Evolutionary conservation across 2,797 vertebrate genomes (phyloP).

Genomic region (Chloroceryle amazona): DNA sequence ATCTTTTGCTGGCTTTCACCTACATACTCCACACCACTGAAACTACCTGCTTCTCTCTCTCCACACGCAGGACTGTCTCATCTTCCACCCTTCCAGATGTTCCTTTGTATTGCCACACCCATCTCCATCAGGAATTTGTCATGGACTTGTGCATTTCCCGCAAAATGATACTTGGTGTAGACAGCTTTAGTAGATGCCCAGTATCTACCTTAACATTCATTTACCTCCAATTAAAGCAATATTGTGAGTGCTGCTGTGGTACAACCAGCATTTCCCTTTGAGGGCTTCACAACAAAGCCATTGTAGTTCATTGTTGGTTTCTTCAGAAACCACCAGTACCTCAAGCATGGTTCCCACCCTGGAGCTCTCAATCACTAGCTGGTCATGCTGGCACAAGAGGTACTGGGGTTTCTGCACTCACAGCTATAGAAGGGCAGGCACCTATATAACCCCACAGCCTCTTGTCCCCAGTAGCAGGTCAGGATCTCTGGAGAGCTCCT

Average conservation of each 20-base stretch:
- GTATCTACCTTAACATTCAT: background rate
- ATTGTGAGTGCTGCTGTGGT: background rate
- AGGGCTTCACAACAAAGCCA: background rate
- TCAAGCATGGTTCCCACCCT: background rate
- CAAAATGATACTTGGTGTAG: background rate
- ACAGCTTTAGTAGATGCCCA: background rate
- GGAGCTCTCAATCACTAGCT: background rate
- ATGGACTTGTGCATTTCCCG: background rate
- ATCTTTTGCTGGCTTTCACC: background rate
- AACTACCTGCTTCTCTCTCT: background rate
- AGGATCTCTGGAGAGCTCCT: background rate
- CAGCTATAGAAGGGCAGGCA: background rate
- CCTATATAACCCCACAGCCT: background rate
- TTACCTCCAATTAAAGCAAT: background rate
- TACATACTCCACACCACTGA: background rate
- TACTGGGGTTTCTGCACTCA: background rate
- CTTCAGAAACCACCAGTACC: background rate
- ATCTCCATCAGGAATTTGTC: background rate
- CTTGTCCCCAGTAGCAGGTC: background rate
- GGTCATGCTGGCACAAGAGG: background rate
- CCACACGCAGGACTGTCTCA: background rate
- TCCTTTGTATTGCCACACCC: background rate
- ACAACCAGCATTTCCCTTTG: background rate
- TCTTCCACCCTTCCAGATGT: background rate
- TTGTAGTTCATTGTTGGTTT: background rate